Percentiles rank a stretch among this genome's conserved stretches.
These are phyloP conservation scores for Esox masquinongy DNA, from an alignment of 2,797 vertebrate species.

Conservation along the genomic window DNA sequence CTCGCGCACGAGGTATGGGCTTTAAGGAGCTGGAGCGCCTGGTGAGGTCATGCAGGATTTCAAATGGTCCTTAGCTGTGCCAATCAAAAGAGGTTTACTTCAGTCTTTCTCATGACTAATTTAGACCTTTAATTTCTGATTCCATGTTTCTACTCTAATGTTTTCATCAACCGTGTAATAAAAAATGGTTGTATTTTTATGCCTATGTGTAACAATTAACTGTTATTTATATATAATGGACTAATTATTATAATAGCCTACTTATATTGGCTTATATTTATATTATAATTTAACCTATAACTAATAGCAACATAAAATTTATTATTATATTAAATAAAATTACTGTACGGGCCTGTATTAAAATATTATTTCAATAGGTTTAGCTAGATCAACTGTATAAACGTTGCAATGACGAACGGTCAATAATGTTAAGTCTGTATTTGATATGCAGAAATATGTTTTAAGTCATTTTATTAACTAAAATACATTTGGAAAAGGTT, in stretches of 20 bases:
- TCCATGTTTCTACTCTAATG: neutral
- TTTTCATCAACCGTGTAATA: neutral
- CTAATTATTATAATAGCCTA: neutral
- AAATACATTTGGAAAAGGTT: neutral
- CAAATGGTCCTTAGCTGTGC: conserved; percentile 75
- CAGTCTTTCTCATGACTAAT: conserved; percentile 1
- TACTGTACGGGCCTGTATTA: no score
- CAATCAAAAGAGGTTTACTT: conserved; percentile 76
- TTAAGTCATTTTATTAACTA: neutral
- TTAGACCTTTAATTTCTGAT: neutral
- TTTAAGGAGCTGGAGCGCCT: conserved; percentile 85
- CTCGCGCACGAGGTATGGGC: conserved; percentile 68
- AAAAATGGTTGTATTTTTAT: neutral
- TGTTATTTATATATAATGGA: neutral
- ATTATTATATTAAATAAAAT: neutral
- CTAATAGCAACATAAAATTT: neutral
- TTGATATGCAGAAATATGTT: neutral
- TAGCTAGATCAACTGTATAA: no score
- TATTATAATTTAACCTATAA: neutral
- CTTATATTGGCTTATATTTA: neutral
- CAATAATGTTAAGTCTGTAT: no score
- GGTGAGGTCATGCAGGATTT: conserved; percentile 73
- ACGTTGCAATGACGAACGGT: no score
- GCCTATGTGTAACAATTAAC: neutral
- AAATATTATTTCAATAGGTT: no score